Evolutionary conservation across 2,797 vertebrate species (phyloP), one percentile per base, ranked within the genome.

Genomic region (Psittacula derbiana): DNA sequence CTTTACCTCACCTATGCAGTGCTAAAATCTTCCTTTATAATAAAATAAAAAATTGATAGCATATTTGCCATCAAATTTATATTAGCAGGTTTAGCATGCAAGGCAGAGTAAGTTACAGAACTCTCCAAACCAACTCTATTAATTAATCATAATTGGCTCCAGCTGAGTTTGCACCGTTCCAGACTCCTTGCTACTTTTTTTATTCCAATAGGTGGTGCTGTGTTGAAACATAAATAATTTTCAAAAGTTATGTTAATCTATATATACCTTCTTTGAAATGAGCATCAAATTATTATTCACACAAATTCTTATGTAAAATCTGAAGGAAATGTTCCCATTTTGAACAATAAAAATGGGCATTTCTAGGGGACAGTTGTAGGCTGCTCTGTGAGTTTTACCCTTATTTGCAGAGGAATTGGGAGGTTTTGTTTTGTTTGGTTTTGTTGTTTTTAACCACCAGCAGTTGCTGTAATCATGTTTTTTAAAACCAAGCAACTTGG

Each of bases 201-300:
- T 57, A 62, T 92, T 92, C 92, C 95, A 84, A 88, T 36, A 96
- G 93, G 91, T 96, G 85, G 87, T 92, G 85, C 91, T 92, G 36
- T 76, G 33, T 44, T 84, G 85, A 96, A 94, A 90, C 41, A 16
- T 36, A 89, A 89, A 80, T 53, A 5, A 24, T 80, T 78, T 65
- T 53, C 30, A 40, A 57, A 49, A 84, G 55, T 57, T 36, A 25
- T 61, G 11, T 14, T 72, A 71, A 53, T 53, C 19, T 86, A 8
- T 41, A 11, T 44, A 44, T 17, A 4, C 2, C 11, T 60, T 85
- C 9, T 12, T 78, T 64, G 50, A 81, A 84, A 50, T 60, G 52
- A 49, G 53, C 71, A 20, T 49, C 6, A 66, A 24, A 64, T 50
- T 62, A 69, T 25, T 46, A 53, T 49, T 88, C 1, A 16, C 41